Base-by-base conservation (phyloP, 2,888 invertebrate genomes). In the Steromphala cineraria region DNA sequence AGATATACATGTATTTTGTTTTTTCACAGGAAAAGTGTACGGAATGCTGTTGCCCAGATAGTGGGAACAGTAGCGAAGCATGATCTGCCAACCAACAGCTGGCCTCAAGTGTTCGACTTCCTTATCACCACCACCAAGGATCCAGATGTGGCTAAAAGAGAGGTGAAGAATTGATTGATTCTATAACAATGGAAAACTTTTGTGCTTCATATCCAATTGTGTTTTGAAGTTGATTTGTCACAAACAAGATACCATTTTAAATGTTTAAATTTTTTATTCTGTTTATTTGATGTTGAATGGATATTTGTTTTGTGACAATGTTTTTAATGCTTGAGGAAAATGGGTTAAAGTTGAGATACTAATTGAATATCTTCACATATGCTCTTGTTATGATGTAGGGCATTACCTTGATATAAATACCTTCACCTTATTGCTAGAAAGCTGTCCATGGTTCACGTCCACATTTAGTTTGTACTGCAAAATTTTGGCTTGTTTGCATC, bases 1-100 rank as follows among this genome's bases (percentile, higher is more conserved):
- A 24, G 17, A 21, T 78, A 78, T 1, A 75, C 78, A 36, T 77
- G 78, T 0, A 10, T 28, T 52, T 13, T 31, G 21, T 71, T 62
- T 52, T 76, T 62, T 77, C 81, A 82, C 85, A 93, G 93, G 86
- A 95, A 95, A 90, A 93, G 94, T 80, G 96, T 96, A 0, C 95
- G 95, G 87, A 96, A 95, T 92, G 94, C 96, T 0, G 95, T 97
- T 85, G 96, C 96, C 1, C 96, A 96, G 91, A 94, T 96, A 83
- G 95, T 96, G 86, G 96, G 96, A 31, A 95, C 95, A 0, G 94
- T 96, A 80, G 95, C 96, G 17, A 96, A 96, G 86, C 96, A 96
- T 92, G 96, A 96, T 93, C 94, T 96, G 86, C 94, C 95, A 0
- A 94, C 94, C 67, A 94, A 94, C 86, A 93, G 94, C 56, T 96